Conservation (phyloP, 2,797 vertebrate genomes). For the Pangasius sanitwongsei region DNA sequence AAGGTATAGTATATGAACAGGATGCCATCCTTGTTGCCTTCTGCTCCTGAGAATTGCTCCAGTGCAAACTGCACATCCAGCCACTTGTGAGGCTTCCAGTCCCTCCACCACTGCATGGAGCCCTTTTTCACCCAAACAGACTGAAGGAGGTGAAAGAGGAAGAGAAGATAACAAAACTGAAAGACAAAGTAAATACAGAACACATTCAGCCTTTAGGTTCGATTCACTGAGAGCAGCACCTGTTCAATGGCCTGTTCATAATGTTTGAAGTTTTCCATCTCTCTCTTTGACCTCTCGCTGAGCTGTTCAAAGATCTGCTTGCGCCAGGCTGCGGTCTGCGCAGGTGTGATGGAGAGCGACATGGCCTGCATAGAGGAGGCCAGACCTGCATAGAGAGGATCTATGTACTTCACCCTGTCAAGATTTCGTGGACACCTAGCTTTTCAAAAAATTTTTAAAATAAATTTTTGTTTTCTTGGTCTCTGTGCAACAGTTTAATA, state of each 20-base stretch:
- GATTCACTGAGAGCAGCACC: constrained; percentile 68
- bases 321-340: constrained; percentile 88
- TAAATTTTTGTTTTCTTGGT: not conserved
- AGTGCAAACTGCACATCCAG: constrained; percentile 90
- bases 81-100: constrained; percentile 96
- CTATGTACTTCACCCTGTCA: not conserved
- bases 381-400: constrained; percentile 71
- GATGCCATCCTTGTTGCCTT: constrained; percentile 91
- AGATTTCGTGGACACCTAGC: not conserved
- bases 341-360: constrained; percentile 84
- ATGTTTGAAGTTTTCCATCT: constrained; percentile 91
- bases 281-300: constrained; percentile 87
- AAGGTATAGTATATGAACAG: constrained; percentile 95
- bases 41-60: constrained; percentile 91
- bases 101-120: constrained; percentile 94
- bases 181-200: not conserved
- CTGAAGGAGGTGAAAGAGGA: constrained; percentile 64
- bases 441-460: not conserved
- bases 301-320: constrained; percentile 97
- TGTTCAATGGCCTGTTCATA: constrained; percentile 96
- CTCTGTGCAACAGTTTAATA: not conserved
- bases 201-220: not conserved
- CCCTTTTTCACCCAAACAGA: constrained; percentile 98
- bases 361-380: constrained; percentile 81
- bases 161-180: not conserved